A percentile compares a stretch with the other conserved stretches of the same genome.
Evolutionary conservation across 2,888 invertebrate genomes (phyloP).

Genomic region (Acanthoscelides obtectus): DNA sequence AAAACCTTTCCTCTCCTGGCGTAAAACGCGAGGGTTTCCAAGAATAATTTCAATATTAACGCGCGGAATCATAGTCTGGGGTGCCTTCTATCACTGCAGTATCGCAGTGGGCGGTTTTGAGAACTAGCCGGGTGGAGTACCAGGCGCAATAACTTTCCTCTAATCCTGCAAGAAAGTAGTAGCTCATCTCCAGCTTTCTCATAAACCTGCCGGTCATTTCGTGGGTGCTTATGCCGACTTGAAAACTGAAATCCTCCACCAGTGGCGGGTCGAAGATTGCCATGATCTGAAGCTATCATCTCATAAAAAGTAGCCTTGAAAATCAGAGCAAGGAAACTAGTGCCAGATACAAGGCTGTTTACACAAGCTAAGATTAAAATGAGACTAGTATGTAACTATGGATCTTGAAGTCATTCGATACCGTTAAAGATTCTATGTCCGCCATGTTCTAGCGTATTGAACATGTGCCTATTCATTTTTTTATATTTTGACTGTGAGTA

Average conservation of each 20-base stretch:
- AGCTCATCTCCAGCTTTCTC: slow-evolving; percentile 1
- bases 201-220: slow-evolving; percentile 33
- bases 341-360: too few relatives aligned
- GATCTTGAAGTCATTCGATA: too few relatives aligned
- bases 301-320: too few relatives aligned
- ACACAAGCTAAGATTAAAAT: too few relatives aligned
- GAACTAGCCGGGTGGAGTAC: not conserved
- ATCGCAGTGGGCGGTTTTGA: not conserved
- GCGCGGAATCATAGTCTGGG: not conserved
- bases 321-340: too few relatives aligned
- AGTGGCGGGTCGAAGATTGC: not conserved
- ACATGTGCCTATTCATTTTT: too few relatives aligned
- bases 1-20: not conserved
- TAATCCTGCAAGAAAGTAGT: not conserved
- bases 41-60: not conserved
- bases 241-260: not conserved
- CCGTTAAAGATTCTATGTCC: too few relatives aligned
- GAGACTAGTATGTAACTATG: too few relatives aligned
- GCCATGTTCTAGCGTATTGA: too few relatives aligned
- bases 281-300: too few relatives aligned
- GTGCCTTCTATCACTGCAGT: not conserved
- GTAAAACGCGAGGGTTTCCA: not conserved
- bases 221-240: not conserved
- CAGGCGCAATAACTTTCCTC: slow-evolving; percentile 1
- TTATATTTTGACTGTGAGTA: too few relatives aligned